Evolutionary conservation across 2,113 vertebrate genomes (phyloP).

Genomic region (Ancistrus triradiatus): DNA sequence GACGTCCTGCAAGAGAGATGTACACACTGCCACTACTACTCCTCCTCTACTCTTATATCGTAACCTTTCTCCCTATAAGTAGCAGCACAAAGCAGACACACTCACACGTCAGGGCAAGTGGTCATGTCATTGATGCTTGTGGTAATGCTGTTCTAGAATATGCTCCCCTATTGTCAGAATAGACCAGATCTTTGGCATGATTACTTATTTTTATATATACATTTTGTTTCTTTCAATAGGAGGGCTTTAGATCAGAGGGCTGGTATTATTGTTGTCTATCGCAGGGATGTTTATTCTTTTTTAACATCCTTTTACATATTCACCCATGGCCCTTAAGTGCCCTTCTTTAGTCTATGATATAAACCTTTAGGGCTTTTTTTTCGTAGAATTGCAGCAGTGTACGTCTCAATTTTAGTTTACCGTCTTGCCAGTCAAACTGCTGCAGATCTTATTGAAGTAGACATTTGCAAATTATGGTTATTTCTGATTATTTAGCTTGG

Average conservation of each 20-base stretch:
- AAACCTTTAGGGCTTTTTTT: constrained; percentile 1
- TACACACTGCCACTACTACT: constrained; percentile 86
- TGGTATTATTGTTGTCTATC: constrained; percentile 23
- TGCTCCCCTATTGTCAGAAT: constrained; percentile 64
- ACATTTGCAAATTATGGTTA: too few relatives aligned
- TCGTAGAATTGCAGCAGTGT: too few relatives aligned
- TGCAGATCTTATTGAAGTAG: too few relatives aligned
- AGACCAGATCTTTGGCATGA: constrained; percentile 52
- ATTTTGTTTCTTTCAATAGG: constrained; percentile 50
- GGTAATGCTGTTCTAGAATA: constrained; percentile 60
- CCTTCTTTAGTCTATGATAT: neutral
- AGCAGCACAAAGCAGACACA: constrained; percentile 73
- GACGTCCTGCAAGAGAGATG: constrained; percentile 99
- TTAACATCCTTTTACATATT: constrained; percentile 7
- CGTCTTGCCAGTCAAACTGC: too few relatives aligned
- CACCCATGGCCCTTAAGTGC: neutral
- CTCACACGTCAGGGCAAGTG: constrained; percentile 54
- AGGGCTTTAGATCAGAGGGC: constrained; percentile 17
- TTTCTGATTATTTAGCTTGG: too few relatives aligned
- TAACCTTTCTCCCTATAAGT: constrained; percentile 88
- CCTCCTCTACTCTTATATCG: constrained; percentile 75
- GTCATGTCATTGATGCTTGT: constrained; percentile 50
- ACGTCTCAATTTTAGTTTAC: too few relatives aligned
- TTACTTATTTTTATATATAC: constrained; percentile 51
- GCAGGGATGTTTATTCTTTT: constrained; percentile 3